Percentiles rank a stretch among this genome's conserved stretches.
phyloP scores from a whole-genome alignment of 2,113 vertebrate genomes.

The Xiphophorus maculatus region DNA sequence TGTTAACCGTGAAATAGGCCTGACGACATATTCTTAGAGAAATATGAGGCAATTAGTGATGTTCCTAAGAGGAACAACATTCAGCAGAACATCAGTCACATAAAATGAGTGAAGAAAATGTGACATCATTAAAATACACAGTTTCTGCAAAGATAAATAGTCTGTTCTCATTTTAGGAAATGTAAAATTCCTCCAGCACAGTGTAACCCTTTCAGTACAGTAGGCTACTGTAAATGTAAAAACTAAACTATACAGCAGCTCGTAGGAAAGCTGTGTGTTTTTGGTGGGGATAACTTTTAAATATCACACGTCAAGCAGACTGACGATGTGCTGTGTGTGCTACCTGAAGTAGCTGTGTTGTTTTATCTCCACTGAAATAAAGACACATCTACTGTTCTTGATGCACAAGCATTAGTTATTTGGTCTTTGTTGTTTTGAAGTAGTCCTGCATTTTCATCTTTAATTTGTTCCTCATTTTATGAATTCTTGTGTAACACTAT shows the following conservation, averaged over 20 bases:
- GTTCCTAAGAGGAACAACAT: slow-evolving; percentile 25
- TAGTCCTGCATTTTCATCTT: too few species aligned
- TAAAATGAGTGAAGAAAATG: slow-evolving; percentile 14
- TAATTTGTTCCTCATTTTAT: too few species aligned
- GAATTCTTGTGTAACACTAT: too few species aligned
- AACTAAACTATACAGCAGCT: not conserved
- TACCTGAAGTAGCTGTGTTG: too few species aligned
- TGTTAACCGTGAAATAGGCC: slow-evolving; percentile 28
- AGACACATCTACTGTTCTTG: not conserved
- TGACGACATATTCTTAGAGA: slow-evolving; percentile 24
- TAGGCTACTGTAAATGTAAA: not conserved
- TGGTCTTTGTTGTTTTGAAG: too few species aligned
- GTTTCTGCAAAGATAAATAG: not conserved
- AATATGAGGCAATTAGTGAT: slow-evolving; percentile 39
- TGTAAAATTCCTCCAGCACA: not conserved
- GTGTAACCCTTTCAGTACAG: not conserved
- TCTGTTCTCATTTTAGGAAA: slow-evolving; percentile 5
- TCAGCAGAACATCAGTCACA: slow-evolving; percentile 36
- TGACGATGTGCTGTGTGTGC: too few species aligned
- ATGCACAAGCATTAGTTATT: not conserved
- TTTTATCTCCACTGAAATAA: not conserved
- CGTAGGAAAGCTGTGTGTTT: not conserved
- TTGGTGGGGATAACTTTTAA: not conserved
- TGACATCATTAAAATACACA: slow-evolving; percentile 17
- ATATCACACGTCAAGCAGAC: not conserved